Percentiles rank a stretch among this genome's conserved stretches.
phyloP scores from a whole-genome alignment of 2,888 invertebrate species.

The Sinodicranocentrus sp. region DNA sequence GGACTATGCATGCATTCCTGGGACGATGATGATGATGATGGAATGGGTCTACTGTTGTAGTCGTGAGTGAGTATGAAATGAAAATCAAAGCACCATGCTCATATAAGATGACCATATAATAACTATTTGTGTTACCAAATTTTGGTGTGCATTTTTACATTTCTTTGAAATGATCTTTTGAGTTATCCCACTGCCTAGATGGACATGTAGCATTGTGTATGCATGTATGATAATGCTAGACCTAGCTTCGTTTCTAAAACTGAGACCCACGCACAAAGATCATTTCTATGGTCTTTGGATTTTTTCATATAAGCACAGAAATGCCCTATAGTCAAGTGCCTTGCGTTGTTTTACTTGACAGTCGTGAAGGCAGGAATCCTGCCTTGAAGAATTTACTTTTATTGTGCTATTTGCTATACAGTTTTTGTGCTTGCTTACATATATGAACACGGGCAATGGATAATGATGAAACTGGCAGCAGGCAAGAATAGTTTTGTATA shows the following conservation, averaged over 20 bases:
- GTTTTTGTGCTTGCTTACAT: constrained; percentile 33
- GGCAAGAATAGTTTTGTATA: too few relatives aligned
- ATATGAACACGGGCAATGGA: constrained; percentile 23
- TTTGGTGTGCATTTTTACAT: not conserved
- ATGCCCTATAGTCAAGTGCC: too few relatives aligned
- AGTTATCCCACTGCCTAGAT: not conserved
- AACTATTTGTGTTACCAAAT: too few relatives aligned
- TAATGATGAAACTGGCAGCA: constrained; percentile 2
- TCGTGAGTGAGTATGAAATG: constrained; percentile 4
- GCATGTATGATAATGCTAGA: not conserved
- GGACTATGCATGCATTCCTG: constrained; percentile 50
- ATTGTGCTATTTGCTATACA: constrained; percentile 36
- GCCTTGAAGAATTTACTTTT: constrained; percentile 55
- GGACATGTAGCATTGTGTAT: not conserved
- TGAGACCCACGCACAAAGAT: too few relatives aligned
- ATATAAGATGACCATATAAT: too few relatives aligned
- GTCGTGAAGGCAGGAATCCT: constrained; percentile 44
- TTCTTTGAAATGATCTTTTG: not conserved
- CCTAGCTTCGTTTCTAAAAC: not conserved
- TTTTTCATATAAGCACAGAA: too few relatives aligned
- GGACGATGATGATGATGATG: constrained; percentile 22
- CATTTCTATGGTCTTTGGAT: too few relatives aligned
- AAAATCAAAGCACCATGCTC: not conserved
- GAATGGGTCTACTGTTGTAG: constrained; percentile 23
- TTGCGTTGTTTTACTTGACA: not conserved